Percentiles rank a stretch among this genome's conserved stretches.
These are phyloP conservation scores for Myotis findleyi DNA, from an alignment of 2,797 vertebrate species.

Conservation along the genomic window DNA sequence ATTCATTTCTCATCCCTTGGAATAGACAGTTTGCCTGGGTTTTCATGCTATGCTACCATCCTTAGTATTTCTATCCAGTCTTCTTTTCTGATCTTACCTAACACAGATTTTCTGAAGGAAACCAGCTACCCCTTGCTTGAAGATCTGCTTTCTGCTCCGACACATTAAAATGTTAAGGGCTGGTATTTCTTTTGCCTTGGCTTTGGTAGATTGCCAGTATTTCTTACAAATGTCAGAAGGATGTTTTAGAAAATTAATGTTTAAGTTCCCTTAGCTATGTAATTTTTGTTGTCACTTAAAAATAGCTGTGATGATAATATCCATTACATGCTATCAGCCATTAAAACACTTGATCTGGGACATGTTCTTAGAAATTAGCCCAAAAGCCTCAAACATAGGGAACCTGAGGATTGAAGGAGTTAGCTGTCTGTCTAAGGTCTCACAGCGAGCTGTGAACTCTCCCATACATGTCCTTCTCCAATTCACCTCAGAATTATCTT, in stretches of 20 bases:
- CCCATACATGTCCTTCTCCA: not conserved
- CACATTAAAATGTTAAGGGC: not conserved
- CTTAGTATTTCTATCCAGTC: not conserved
- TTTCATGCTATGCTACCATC: not conserved
- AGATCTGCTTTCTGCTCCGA: constrained; percentile 6
- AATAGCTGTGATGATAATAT: constrained; percentile 42
- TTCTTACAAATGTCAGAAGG: constrained; percentile 60
- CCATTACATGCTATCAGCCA: not conserved
- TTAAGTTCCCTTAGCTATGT: constrained; percentile 10
- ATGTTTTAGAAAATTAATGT: constrained; percentile 57
- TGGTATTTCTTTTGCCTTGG: constrained; percentile 37
- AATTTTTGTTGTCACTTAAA: constrained; percentile 64
- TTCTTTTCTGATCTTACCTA: constrained; percentile 28
- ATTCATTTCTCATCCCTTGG: not conserved
- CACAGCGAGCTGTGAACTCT: not conserved
- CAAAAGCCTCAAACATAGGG: not conserved
- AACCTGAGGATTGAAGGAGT: not conserved
- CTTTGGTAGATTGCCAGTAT: constrained; percentile 40
- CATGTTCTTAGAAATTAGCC: not conserved
- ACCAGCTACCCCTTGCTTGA: not conserved
- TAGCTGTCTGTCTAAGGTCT: not conserved
- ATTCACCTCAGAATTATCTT: not conserved
- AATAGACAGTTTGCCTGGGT: not conserved
- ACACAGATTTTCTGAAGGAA: constrained; percentile 23
- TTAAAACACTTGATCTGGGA: not conserved